Evolutionary conservation across 2,797 vertebrate genomes (phyloP).

Genomic region (Sandelia bainsii): DNA sequence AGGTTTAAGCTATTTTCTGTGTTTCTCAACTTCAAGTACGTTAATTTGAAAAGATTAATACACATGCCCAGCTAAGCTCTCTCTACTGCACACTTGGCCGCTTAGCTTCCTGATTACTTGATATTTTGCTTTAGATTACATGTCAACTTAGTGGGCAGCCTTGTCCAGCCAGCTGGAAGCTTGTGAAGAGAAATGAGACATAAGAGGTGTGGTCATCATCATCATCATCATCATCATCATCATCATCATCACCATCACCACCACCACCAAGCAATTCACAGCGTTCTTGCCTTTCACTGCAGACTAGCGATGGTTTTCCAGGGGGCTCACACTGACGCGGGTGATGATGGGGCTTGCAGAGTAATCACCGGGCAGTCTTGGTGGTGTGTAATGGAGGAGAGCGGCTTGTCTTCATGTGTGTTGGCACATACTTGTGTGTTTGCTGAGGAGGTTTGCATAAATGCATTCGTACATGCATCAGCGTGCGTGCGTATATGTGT

Average conservation of each 20-base stretch:
- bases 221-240: constrained; percentile 49
- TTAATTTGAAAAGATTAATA: constrained; percentile 46
- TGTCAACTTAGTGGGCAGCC: constrained; percentile 43
- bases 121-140: constrained; percentile 63
- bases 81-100: constrained; percentile 43
- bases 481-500: constrained; percentile 41
- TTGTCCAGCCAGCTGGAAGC: constrained; percentile 62
- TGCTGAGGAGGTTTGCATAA: constrained; percentile 28
- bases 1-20: constrained; percentile 28
- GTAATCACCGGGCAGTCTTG: constrained; percentile 69
- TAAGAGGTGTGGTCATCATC: constrained; percentile 77
- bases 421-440: constrained; percentile 32
- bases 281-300: constrained; percentile 64
- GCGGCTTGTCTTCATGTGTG: constrained; percentile 48
- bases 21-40: constrained; percentile 21
- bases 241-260: constrained; percentile 43
- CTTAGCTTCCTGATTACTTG: constrained; percentile 49
- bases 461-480: constrained; percentile 34
- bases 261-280: constrained; percentile 49
- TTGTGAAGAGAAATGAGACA: constrained; percentile 56
- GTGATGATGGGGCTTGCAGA: constrained; percentile 61
- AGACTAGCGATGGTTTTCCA: constrained; percentile 61
- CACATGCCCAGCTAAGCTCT: constrained; percentile 22
- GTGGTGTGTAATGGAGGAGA: constrained; percentile 62
- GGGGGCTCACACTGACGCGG: constrained; percentile 53